These are phyloP conservation scores for Stegostoma tigrinum DNA, from an alignment of 2,113 vertebrate species.

Conservation along the genomic window DNA sequence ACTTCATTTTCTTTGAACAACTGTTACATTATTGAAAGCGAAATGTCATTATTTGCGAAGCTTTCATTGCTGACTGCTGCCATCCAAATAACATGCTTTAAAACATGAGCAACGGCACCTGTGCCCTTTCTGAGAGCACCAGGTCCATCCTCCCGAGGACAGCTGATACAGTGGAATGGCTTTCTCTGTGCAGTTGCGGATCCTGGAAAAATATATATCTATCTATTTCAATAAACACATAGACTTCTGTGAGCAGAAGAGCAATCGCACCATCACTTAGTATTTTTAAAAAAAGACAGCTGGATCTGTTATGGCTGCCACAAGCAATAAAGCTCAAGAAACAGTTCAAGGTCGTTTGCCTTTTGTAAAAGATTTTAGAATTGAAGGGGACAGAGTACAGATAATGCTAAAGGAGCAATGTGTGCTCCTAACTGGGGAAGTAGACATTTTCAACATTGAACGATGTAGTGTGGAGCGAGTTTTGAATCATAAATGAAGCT, in stretches of 20 bases:
- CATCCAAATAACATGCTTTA: constrained; percentile 40
- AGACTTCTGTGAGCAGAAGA: constrained; percentile 82
- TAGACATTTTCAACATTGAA: not conserved
- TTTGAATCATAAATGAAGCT: not conserved
- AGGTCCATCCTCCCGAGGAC: constrained; percentile 69
- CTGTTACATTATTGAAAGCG: constrained; percentile 44
- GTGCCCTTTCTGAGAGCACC: constrained; percentile 54
- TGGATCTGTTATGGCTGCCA: constrained; percentile 56
- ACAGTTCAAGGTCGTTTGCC: constrained; percentile 59
- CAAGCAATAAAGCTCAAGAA: constrained; percentile 55
- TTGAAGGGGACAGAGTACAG: not conserved
- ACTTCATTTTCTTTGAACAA: constrained; percentile 45
- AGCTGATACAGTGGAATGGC: constrained; percentile 70
- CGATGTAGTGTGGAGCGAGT: not conserved
- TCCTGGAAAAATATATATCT: constrained; percentile 47
- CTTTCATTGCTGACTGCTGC: not conserved
- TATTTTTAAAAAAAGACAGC: constrained; percentile 51
- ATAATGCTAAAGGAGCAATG: not conserved
- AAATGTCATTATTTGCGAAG: constrained; percentile 40
- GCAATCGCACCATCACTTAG: constrained; percentile 67
- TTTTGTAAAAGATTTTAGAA: not conserved
- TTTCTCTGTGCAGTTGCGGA: constrained; percentile 71
- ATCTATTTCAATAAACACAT: constrained; percentile 53
- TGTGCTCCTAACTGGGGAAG: not conserved
- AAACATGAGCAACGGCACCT: constrained; percentile 53